These are phyloP conservation scores for Nannobrachium achirus DNA, from an alignment of 2,113 vertebrate genomes.

Conservation along the genomic window DNA sequence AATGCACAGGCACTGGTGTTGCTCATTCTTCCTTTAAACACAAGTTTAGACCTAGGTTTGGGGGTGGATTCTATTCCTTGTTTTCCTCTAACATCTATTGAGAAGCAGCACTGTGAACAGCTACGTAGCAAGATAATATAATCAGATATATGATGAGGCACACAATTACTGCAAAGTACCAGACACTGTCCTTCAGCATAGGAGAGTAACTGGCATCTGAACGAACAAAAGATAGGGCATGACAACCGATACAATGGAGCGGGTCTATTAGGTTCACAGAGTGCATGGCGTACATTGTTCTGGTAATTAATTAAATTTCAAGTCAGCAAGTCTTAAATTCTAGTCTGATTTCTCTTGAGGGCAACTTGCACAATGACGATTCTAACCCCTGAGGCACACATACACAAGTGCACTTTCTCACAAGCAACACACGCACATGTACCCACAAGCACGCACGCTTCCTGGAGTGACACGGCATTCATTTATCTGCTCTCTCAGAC, in stretches of 20 bases:
- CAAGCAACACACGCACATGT: constrained; percentile 6
- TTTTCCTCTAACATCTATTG: neutral
- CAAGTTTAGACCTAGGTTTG: too few species aligned
- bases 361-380: constrained; percentile 46
- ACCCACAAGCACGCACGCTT: constrained; percentile 3
- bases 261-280: constrained; percentile 27
- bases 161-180: constrained; percentile 1
- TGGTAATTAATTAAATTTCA: constrained; percentile 55
- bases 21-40: too few species aligned
- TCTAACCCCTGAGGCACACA: constrained; percentile 42
- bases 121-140: neutral
- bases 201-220: constrained; percentile 17
- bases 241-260: constrained; percentile 32
- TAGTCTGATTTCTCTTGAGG: constrained; percentile 54
- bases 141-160: neutral
- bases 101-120: constrained; percentile 5
- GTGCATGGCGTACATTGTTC: constrained; percentile 36
- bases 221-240: constrained; percentile 14
- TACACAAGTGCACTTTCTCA: too few species aligned
- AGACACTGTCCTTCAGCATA: neutral
- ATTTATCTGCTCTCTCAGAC: constrained; percentile 28
- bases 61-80: too few species aligned
- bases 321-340: constrained; percentile 60
- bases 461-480: constrained; percentile 47
- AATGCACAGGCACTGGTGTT: too few species aligned